These are phyloP conservation scores for Ctenomys sociabilis DNA, from an alignment of 2,113 vertebrate genomes.

Conservation along the genomic window DNA sequence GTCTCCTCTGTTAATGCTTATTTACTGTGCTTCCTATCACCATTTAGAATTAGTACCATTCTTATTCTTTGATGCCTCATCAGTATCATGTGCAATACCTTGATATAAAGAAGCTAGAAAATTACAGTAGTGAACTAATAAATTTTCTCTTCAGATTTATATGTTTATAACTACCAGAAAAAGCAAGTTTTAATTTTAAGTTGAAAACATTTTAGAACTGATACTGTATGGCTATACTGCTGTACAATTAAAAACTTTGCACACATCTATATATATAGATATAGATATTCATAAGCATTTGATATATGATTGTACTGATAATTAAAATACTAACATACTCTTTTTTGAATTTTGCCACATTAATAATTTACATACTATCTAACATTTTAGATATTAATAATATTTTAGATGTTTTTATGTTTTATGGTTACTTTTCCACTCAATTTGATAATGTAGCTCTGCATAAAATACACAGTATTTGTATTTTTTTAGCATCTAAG, in stretches of 20 bases:
- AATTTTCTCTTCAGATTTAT: not conserved
- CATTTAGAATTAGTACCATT: conserved; percentile 76
- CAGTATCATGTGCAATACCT: conserved; percentile 48
- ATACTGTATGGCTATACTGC: not conserved
- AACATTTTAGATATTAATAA: too few species aligned
- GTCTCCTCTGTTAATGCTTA: conserved; percentile 69
- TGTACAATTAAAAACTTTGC: not conserved
- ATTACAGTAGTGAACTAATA: not conserved
- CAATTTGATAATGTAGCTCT: not conserved
- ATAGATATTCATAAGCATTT: not conserved
- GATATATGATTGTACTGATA: not conserved
- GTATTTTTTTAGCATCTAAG: not conserved
- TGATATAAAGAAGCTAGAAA: conserved; percentile 54
- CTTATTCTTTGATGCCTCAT: conserved; percentile 66
- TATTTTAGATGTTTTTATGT: not conserved
- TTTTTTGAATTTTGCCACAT: not conserved
- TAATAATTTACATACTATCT: not conserved
- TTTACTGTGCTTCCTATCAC: conserved; percentile 76
- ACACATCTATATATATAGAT: not conserved
- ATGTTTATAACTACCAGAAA: not conserved
- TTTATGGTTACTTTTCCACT: not conserved
- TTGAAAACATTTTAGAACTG: not conserved
- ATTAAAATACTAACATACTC: not conserved
- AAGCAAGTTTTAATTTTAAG: not conserved
- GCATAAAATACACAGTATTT: not conserved